Evolutionary conservation across 2,797 vertebrate genomes (phyloP).

Genomic region (Hemibagrus guttatus): DNA sequence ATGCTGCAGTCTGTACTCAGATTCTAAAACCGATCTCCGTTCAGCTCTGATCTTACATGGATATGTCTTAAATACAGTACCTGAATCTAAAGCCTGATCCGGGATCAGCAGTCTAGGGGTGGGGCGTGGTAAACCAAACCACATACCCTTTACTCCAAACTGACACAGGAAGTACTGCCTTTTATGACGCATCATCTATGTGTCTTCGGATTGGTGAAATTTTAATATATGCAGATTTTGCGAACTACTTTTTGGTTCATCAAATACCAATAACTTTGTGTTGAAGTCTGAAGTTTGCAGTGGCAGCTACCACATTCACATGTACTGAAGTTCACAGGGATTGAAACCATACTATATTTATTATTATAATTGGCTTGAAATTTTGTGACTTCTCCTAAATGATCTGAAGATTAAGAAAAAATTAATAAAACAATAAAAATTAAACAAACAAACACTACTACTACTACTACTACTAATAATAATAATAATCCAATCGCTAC

Average conservation of each 20-base stretch:
- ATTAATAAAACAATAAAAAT: background rate
- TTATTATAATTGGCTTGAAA: background rate
- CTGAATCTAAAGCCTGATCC: slow-evolving; percentile 4
- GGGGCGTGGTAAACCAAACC: background rate
- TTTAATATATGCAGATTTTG: background rate
- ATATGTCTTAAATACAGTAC: too few species aligned
- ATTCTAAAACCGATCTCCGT: background rate
- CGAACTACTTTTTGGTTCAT: slow-evolving; percentile 1
- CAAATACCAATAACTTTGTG: background rate
- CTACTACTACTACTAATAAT: too few species aligned
- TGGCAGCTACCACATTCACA: too few species aligned
- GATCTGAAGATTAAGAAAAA: background rate
- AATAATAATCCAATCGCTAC: background rate
- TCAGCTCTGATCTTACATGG: background rate
- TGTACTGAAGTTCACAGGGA: background rate
- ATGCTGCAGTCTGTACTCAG: background rate
- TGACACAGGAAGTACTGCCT: slow-evolving; percentile 45
- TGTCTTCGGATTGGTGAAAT: slow-evolving; percentile 7
- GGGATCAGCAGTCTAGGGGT: background rate
- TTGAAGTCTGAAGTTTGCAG: background rate
- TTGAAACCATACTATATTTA: background rate
- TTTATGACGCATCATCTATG: background rate
- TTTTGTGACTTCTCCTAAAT: background rate
- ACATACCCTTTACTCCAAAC: background rate
- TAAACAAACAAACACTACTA: too few species aligned